phyloP scores from a whole-genome alignment of 2,888 invertebrate genomes.

The Oligia strigilis region DNA sequence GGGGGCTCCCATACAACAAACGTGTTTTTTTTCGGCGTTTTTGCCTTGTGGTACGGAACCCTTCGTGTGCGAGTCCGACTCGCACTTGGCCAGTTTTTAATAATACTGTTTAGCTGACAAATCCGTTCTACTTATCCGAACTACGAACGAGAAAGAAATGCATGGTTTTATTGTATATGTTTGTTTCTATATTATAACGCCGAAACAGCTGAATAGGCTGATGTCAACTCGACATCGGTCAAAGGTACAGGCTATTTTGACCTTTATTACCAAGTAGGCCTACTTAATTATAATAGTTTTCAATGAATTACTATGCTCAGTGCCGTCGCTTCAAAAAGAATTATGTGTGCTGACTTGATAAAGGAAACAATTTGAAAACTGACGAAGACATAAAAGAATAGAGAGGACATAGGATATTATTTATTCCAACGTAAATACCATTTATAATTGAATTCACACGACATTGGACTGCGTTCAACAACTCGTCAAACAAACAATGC shows the following conservation, averaged over 20 bases:
- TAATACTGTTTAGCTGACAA: slow-evolving; percentile 25
- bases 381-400: neutral
- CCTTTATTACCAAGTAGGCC: neutral
- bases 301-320: neutral
- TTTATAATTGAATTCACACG: neutral
- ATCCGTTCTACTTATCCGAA: neutral
- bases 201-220: neutral
- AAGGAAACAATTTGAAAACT: neutral
- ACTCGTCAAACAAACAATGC: slow-evolving; percentile 36
- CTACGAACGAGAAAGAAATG: neutral
- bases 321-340: neutral
- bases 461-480: neutral
- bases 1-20: too few species aligned
- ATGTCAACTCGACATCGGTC: neutral
- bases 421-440: neutral
- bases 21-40: too few species aligned
- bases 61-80: too few species aligned
- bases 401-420: neutral
- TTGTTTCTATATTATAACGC: neutral
- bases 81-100: slow-evolving; percentile 6
- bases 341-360: neutral
- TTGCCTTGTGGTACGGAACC: too few species aligned
- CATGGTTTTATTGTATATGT: neutral
- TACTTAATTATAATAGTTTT: neutral
- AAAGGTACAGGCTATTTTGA: neutral